Percentiles rank a stretch among this genome's conserved stretches.
phyloP scores from a whole-genome alignment of 2,113 vertebrate genomes.

The Bos indicus region DNA sequence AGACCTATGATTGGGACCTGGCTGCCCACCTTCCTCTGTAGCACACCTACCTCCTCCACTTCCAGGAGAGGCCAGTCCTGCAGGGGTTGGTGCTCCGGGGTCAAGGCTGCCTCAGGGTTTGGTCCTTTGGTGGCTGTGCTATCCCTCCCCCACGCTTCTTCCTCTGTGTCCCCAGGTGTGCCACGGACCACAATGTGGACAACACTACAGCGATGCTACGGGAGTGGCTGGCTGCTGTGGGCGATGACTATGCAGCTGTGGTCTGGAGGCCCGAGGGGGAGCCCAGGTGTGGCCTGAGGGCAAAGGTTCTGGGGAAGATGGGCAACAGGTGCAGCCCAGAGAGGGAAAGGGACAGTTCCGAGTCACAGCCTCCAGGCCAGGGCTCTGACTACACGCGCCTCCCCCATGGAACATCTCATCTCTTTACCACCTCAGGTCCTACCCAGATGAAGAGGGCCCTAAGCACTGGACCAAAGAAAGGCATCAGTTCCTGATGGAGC shows the following conservation, averaged over 20 bases:
- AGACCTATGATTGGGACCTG: not conserved
- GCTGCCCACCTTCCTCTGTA: not conserved
- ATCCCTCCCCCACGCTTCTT: not conserved
- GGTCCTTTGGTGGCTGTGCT: not conserved
- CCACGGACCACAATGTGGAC: conserved; percentile 93
- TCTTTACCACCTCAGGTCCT: conserved; percentile 80
- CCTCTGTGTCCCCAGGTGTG: conserved; percentile 83
- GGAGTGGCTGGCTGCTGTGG: conserved; percentile 90
- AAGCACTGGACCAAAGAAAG: conserved; percentile 94
- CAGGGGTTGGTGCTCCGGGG: not conserved
- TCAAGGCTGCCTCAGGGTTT: not conserved
- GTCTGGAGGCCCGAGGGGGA: conserved; percentile 88
- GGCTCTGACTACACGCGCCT: not conserved
- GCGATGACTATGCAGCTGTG: conserved; percentile 86
- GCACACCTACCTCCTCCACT: no score
- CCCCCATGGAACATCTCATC: not conserved
- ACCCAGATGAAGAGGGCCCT: conserved; percentile 90
- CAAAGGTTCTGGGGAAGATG: not conserved
- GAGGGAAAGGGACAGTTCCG: not conserved
- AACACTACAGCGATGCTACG: conserved; percentile 89
- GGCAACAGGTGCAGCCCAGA: not conserved
- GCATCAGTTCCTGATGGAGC: conserved; percentile 93
- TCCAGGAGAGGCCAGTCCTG: not conserved
- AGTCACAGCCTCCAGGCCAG: not conserved
- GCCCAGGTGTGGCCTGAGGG: conserved; percentile 81